phyloP scores from a whole-genome alignment of 92 coral and sea anemone species.

The Palythoa grandiflora region DNA sequence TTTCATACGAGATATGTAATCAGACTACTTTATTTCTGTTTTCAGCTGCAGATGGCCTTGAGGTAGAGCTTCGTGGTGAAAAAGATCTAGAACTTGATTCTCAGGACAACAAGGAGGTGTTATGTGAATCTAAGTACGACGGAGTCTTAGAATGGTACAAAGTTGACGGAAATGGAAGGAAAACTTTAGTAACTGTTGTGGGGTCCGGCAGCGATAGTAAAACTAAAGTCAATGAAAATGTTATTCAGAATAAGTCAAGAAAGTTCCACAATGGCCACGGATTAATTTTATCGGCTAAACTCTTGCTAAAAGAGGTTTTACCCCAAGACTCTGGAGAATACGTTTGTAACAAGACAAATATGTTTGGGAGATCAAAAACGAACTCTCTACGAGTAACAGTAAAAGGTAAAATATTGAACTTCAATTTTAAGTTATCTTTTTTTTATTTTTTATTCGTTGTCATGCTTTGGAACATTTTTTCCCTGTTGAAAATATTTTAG shows the following conservation, averaged over 20 bases:
- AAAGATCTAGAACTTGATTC: constrained; percentile 29
- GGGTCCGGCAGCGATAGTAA: background rate
- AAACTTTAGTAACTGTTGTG: constrained; percentile 1
- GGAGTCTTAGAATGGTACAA: constrained; percentile 75
- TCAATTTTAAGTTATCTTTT: background rate
- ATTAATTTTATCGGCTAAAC: background rate
- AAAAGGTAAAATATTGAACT: constrained; percentile 58
- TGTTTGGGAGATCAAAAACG: constrained; percentile 43
- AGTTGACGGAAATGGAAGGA: constrained; percentile 15
- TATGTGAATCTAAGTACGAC: constrained; percentile 42
- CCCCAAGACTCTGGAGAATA: constrained; percentile 72
- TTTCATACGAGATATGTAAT: background rate
- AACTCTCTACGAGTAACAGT: constrained; percentile 57
- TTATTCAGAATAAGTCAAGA: background rate
- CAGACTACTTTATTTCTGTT: background rate
- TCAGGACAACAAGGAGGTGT: constrained; percentile 34
- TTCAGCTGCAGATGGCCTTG: constrained; percentile 7
- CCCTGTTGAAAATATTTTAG: no score
- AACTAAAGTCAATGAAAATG: background rate
- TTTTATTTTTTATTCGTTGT: background rate
- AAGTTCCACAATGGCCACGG: background rate
- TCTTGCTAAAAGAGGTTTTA: constrained; percentile 49
- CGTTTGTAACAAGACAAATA: constrained; percentile 73
- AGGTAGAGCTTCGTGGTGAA: background rate
- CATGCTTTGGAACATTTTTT: no score